These are phyloP conservation scores for Steinernema carpocapsae DNA, from an alignment of 2,888 invertebrate genomes.

Conservation along the genomic window DNA sequence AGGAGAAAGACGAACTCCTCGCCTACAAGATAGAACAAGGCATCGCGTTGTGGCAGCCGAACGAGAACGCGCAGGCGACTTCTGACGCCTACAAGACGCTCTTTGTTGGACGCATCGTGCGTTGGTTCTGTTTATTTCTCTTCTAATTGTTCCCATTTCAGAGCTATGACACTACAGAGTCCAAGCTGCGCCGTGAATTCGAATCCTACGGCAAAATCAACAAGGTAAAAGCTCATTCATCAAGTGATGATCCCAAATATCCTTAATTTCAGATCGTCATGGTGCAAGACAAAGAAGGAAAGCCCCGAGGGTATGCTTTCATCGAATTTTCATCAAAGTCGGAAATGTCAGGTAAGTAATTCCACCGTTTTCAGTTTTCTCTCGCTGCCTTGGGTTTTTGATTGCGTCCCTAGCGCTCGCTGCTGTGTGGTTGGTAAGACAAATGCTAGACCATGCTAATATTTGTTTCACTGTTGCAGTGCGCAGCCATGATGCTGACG, in stretches of 20 bases:
- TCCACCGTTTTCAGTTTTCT: neutral
- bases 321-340: conserved; percentile 98
- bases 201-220: conserved; percentile 96
- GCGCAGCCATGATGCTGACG: conserved; percentile 1
- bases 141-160: conserved; percentile 72
- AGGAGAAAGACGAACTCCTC: conserved; percentile 53
- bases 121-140: conserved; percentile 70
- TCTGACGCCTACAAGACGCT: conserved; percentile 94
- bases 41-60: conserved; percentile 79
- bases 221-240: conserved; percentile 77
- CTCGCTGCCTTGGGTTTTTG: conserved; percentile 26
- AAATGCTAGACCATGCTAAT: conserved; percentile 1
- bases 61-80: conserved; percentile 77
- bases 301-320: conserved; percentile 98
- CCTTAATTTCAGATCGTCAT: conserved; percentile 70
- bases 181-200: conserved; percentile 93
- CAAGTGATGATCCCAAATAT: neutral
- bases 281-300: conserved; percentile 78
- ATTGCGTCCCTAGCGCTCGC: conserved; percentile 6
- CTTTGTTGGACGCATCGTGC: conserved; percentile 92
- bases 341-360: conserved; percentile 97
- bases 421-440: conserved; percentile 20
- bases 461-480: conserved; percentile 13
- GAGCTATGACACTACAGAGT: conserved; percentile 99
- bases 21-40: conserved; percentile 87